phyloP scores from a whole-genome alignment of 1,140 invertebrate species.

The Campoletis sonorensis region DNA sequence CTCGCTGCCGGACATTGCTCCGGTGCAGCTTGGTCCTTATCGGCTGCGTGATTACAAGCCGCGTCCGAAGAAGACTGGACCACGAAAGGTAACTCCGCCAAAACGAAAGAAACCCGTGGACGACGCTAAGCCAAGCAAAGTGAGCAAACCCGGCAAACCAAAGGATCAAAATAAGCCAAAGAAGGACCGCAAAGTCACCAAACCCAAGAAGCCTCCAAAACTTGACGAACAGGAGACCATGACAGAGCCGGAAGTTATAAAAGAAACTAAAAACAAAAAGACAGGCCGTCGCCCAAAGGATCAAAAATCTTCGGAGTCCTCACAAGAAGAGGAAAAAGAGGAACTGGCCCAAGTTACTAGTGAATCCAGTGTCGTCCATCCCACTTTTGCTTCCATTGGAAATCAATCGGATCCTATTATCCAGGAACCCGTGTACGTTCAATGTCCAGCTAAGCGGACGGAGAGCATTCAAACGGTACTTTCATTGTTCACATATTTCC shows the following conservation, averaged over 20 bases:
- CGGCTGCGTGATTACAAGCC: constrained; percentile 25
- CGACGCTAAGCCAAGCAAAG: not conserved
- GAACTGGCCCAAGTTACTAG: not conserved
- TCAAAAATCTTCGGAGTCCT: not conserved
- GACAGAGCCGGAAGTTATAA: not conserved
- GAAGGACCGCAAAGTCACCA: too few relatives aligned
- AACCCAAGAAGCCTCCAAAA: not conserved
- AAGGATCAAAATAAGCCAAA: too few relatives aligned
- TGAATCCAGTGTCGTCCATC: not conserved
- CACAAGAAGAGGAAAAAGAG: not conserved
- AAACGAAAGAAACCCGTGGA: not conserved
- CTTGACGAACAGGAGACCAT: not conserved
- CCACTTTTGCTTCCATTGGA: constrained; percentile 5
- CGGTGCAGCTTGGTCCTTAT: constrained; percentile 30
- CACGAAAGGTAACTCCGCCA: not conserved
- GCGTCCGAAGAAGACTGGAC: constrained; percentile 13
- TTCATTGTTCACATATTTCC: not conserved
- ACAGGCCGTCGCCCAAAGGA: not conserved
- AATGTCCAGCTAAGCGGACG: constrained; percentile 18
- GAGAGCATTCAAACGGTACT: not conserved
- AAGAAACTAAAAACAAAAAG: constrained; percentile 32
- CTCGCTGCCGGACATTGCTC: constrained; percentile 17
- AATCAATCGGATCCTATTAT: constrained; percentile 15
- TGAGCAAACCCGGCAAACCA: not conserved
- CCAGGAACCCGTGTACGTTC: not conserved